A percentile compares a stretch with the other conserved stretches of the same genome.
phyloP scores from a whole-genome alignment of 2,888 invertebrate genomes.

The Phortica okadai region DNA sequence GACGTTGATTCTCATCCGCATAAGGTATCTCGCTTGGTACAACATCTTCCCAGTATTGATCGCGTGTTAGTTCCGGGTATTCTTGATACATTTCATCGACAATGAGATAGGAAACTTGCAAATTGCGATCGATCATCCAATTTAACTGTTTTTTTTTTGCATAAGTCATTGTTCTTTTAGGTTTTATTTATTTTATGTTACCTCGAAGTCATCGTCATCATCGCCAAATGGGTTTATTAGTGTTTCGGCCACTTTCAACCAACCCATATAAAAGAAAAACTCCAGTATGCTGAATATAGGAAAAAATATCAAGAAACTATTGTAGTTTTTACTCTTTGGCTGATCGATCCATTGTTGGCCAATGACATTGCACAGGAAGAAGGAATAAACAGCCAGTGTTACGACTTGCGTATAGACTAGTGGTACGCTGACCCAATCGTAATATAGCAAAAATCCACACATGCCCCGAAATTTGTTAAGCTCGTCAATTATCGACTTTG shows the following conservation, averaged over 20 bases:
- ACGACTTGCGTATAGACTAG: slow-evolving; percentile 92
- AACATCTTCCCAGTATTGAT: slow-evolving; percentile 94
- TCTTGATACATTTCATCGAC: slow-evolving; percentile 96
- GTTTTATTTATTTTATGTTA: slow-evolving; percentile 36
- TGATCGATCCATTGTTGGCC: slow-evolving; percentile 90
- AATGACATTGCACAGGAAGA: slow-evolving; percentile 89
- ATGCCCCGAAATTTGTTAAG: slow-evolving; percentile 88
- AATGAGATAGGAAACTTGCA: slow-evolving; percentile 91
- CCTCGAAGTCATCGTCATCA: slow-evolving; percentile 93
- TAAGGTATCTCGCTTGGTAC: slow-evolving; percentile 89
- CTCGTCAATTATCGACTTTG: slow-evolving; percentile 92
- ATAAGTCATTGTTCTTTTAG: neutral
- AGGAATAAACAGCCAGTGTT: slow-evolving; percentile 91
- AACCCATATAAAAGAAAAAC: slow-evolving; percentile 91
- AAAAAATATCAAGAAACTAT: slow-evolving; percentile 85
- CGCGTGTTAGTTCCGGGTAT: slow-evolving; percentile 89
- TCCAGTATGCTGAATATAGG: slow-evolving; percentile 91
- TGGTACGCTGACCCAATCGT: slow-evolving; percentile 85
- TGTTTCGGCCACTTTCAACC: slow-evolving; percentile 93
- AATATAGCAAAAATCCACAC: slow-evolving; percentile 84
- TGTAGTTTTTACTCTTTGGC: slow-evolving; percentile 73
- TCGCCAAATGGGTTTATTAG: slow-evolving; percentile 93
- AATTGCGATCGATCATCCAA: slow-evolving; percentile 91
- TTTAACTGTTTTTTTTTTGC: slow-evolving; percentile 79
- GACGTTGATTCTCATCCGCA: slow-evolving; percentile 85